Base-by-base conservation (phyloP, 2,888 invertebrate genomes). In the Apomyelois bistriatella region DNA sequence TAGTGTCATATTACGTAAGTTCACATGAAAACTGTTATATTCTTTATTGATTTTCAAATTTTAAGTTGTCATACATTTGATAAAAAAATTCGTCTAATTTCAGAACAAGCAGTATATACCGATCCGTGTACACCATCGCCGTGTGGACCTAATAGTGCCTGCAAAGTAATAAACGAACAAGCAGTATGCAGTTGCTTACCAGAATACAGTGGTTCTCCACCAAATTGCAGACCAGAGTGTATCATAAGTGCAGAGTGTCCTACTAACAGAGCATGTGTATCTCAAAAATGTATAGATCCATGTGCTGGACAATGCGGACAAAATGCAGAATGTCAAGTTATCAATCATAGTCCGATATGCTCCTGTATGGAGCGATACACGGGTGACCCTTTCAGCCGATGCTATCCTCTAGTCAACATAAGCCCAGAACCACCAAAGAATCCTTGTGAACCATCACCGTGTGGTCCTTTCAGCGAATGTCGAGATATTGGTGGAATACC, bases 61-160 rank as follows among this genome's bases (percentile, higher is more conserved):
- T n/a, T n/a, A n/a, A n/a, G n/a, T n/a, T n/a, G n/a, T n/a, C n/a
- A 22, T 22, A 2, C 5, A 22, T 22, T 5, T 22, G 22, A 32
- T 43, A 28, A 32, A 38, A 12, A 35, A 22, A 4, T 49, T 43
- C 58, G 53, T 47, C 51, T 59, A 46, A 57, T 77, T 82, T 64
- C 73, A 90, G 91, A 77, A 58, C 61, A 72, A 52, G 79, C 79
- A 60, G 58, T 60, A 55, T 76, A 72, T 60, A 58, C 66, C 53
- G 72, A 94, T 68, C 95, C 95, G 1, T 96, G 96, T 70, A 81
- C 90, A 58, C 95, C 96, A 49, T 94, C 94, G 1, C 96, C 96
- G 0, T 97, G 97, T 73, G 97, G 97, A 36, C 93, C 95, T 5
- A 96, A 96, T 71, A 95, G 96, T 59, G 91, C 94, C 65, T 97